Percentiles rank a stretch among this genome's conserved stretches.
These are phyloP conservation scores for Takifugu bimaculatus DNA, from an alignment of 2,113 vertebrate species.

Conservation along the genomic window DNA sequence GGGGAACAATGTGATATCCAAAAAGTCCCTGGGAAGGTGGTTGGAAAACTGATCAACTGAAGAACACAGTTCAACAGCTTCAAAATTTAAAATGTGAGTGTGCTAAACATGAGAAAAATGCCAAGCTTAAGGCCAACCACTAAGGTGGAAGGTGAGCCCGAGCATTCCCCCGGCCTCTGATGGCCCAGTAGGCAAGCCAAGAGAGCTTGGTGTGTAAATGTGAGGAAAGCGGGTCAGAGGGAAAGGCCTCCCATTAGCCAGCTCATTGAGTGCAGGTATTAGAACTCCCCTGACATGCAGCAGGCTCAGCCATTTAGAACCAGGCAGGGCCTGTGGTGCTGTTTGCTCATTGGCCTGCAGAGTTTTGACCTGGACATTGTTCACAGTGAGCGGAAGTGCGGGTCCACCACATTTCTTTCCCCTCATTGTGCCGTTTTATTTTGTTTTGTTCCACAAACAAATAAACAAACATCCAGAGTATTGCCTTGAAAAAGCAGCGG, in stretches of 20 bases:
- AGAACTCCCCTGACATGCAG: conserved; percentile 50
- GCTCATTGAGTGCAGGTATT: conserved; percentile 63
- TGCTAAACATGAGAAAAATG: conserved; percentile 23
- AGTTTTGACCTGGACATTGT: conserved; percentile 29
- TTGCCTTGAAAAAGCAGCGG: conserved; percentile 28
- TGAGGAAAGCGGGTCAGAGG: conserved; percentile 59
- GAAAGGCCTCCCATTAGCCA: conserved; percentile 65
- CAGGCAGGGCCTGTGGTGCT: conserved; percentile 44
- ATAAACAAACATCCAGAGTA: not conserved
- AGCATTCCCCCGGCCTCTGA: conserved; percentile 9
- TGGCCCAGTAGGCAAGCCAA: conserved; percentile 45
- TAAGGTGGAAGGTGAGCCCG: conserved; percentile 29
- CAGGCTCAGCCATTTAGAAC: conserved; percentile 55
- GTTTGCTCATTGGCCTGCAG: conserved; percentile 48
- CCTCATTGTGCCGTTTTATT: not conserved
- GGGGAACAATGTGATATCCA: too few relatives aligned
- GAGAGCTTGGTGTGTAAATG: conserved; percentile 54
- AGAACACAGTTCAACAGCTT: too few relatives aligned
- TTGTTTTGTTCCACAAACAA: not conserved
- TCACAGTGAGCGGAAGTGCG: conserved; percentile 18
- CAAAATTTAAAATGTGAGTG: too few relatives aligned
- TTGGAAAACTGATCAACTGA: too few relatives aligned
- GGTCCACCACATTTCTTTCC: not conserved
- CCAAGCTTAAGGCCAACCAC: conserved; percentile 25
- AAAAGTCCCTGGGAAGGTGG: too few relatives aligned